Percentiles rank a stretch among this genome's conserved stretches.
Evolutionary conservation across 2,797 vertebrate genomes (phyloP).

Genomic region (Pithecia hirsuta): DNA sequence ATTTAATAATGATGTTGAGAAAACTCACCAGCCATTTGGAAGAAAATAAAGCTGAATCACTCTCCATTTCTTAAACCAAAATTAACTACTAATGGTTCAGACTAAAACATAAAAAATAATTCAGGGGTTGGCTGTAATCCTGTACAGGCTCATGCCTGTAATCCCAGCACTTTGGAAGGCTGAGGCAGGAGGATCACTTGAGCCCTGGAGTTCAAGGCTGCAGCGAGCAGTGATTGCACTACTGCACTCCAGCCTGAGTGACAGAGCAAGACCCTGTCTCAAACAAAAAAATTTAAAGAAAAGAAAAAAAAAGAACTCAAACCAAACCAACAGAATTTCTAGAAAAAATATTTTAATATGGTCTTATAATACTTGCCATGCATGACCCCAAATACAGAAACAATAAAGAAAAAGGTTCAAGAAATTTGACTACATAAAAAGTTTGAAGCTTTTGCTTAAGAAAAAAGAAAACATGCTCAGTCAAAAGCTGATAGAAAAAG

Average conservation of each 20-base stretch:
- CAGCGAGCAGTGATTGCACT: too few relatives aligned
- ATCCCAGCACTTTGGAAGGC: too few relatives aligned
- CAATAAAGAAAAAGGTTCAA: not conserved
- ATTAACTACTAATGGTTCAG: constrained; percentile 1
- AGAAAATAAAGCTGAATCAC: not conserved
- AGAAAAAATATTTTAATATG: not conserved
- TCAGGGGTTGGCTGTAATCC: not conserved
- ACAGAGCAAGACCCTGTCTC: too few relatives aligned
- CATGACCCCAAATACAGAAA: not conserved
- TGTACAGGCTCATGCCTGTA: too few relatives aligned
- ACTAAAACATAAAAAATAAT: not conserved
- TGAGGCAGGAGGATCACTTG: too few relatives aligned
- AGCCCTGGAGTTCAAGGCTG: too few relatives aligned
- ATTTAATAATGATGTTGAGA: not conserved
- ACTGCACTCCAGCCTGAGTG: too few relatives aligned
- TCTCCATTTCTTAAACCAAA: not conserved
- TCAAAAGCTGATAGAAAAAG: too few relatives aligned
- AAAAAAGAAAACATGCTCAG: not conserved
- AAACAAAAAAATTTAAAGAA: too few relatives aligned
- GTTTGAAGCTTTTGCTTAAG: not conserved
- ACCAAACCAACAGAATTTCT: not conserved
- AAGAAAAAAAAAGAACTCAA: too few relatives aligned
- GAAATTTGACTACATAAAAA: not conserved
- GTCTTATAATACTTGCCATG: not conserved
- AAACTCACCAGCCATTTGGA: not conserved